These are phyloP conservation scores for Aphidius colemani DNA, from an alignment of 2,888 invertebrate species.

Conservation along the genomic window DNA sequence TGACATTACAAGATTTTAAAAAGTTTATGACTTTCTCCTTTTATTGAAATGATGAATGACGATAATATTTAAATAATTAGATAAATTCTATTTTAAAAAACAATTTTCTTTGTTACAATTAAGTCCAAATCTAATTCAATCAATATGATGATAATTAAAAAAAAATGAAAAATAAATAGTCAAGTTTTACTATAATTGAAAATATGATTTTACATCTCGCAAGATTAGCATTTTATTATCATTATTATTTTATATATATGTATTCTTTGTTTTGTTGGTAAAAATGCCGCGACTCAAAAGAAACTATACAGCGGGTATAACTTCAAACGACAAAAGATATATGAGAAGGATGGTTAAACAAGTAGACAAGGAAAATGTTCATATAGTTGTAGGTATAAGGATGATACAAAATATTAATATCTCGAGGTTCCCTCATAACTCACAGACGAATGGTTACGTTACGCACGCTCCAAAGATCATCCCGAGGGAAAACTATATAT, in stretches of 20 bases:
- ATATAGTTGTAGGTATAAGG: constrained; percentile 43
- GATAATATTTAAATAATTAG: no score
- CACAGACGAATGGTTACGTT: constrained; percentile 58
- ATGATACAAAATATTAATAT: constrained; percentile 62
- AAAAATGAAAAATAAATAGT: no score
- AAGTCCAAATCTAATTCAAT: no score
- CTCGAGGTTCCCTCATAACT: constrained; percentile 58
- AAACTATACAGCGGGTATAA: constrained; percentile 30
- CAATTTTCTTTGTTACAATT: no score
- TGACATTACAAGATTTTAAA: constrained; percentile 48
- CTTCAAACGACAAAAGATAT: constrained; percentile 54
- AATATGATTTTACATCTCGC: no score
- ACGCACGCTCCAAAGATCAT: constrained; percentile 56
- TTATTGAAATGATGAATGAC: background rate
- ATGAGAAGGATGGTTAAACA: constrained; percentile 26
- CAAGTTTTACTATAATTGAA: no score
- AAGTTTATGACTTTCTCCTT: no score
- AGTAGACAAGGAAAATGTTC: constrained; percentile 3
- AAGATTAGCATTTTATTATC: no score
- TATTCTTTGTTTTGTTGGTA: background rate
- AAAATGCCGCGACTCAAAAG: constrained; percentile 18
- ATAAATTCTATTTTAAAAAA: no score
- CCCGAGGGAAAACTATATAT: constrained; percentile 51
- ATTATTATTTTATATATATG: no score
- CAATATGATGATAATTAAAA: no score